These are phyloP conservation scores for Nymphalis c-album DNA, from an alignment of 2,888 invertebrate species.

Conservation along the genomic window DNA sequence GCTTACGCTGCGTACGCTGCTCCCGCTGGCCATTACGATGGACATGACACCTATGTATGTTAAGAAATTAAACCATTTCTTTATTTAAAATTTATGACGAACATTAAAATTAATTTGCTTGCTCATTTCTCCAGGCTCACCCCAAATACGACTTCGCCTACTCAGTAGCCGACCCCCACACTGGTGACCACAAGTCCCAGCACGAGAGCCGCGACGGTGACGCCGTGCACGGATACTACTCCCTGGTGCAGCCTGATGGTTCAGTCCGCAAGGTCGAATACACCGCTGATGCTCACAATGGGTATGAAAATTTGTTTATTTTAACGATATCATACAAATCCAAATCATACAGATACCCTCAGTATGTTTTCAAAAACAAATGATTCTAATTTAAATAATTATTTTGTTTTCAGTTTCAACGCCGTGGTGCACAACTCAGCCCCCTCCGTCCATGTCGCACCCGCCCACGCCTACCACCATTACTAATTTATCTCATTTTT, in stretches of 20 bases:
- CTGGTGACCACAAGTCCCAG: slow-evolving; percentile 74
- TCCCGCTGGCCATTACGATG: slow-evolving; percentile 47
- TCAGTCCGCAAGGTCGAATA: slow-evolving; percentile 71
- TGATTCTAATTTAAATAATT: neutral
- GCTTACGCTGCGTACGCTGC: slow-evolving; percentile 41
- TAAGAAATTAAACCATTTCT: neutral
- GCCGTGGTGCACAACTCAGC: slow-evolving; percentile 73
- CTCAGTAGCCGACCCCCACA: slow-evolving; percentile 71
- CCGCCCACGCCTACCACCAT: slow-evolving; percentile 43
- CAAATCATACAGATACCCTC: too few species aligned
- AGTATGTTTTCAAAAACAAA: too few species aligned
- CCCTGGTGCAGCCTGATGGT: slow-evolving; percentile 70
- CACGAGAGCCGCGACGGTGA: slow-evolving; percentile 67
- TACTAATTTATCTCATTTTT: slow-evolving; percentile 12
- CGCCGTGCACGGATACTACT: slow-evolving; percentile 79
- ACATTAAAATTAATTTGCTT: neutral
- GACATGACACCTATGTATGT: slow-evolving; percentile 49
- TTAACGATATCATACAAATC: too few species aligned
- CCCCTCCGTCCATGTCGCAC: slow-evolving; percentile 58
- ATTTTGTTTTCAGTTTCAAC: slow-evolving; percentile 62
- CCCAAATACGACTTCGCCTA: slow-evolving; percentile 63
- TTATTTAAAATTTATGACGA: neutral
- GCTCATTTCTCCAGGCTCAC: slow-evolving; percentile 44
- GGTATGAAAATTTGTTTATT: slow-evolving; percentile 49
- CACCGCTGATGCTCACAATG: slow-evolving; percentile 60